Evolutionary conservation across 35 echinoderm and acorn worm genomes (phyloP), one percentile per base, ranked within the genome.

Genomic region (Acanthaster planci): DNA sequence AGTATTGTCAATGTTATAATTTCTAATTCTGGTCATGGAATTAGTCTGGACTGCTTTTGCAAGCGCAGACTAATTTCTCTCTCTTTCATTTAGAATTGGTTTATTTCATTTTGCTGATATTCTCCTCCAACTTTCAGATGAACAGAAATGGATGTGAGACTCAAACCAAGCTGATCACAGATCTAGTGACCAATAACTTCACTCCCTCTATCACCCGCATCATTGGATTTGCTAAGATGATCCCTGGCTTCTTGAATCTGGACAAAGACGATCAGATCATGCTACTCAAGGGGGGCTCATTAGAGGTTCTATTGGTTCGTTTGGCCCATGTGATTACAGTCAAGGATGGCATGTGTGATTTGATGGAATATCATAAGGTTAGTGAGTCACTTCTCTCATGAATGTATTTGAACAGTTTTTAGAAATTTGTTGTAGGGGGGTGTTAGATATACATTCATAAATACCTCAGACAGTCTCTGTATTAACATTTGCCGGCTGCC

Each of bases 261-360:
- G 92, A 99, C 67, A 99, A 99, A 79, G 83, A 91, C 3, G 96
- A 99, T 83, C 96, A 99, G 86, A 88, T 99, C 36, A 91, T 38
- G 10, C 67, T 99, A 29, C 89, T 99, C 9, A 99, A 99, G 22
- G 85, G 84, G 7, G 86, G 92, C 52, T 91, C 92, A 0, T 58
- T 99, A 10, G 96, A 99, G 37, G 89, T 99, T 55, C 89, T 99
- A 26, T 86, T 99, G 26, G 89, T 99, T 0, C 92, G 96, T 55
- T 86, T 99, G 8, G 85, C 91, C 0, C 89, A 94, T 38, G 89
- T 90, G 36, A 79, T 93, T 5, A 85, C 88, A 36, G 82, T 88
- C 8, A 80, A 84, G 51, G 86, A 89, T 14, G 75, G 85, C 34
- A 77, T 75, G 77, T 82, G 82, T 23, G 77, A 38, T 68, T 56